phyloP scores from a whole-genome alignment of 2,888 invertebrate genomes.

The Lithosia quadra region DNA sequence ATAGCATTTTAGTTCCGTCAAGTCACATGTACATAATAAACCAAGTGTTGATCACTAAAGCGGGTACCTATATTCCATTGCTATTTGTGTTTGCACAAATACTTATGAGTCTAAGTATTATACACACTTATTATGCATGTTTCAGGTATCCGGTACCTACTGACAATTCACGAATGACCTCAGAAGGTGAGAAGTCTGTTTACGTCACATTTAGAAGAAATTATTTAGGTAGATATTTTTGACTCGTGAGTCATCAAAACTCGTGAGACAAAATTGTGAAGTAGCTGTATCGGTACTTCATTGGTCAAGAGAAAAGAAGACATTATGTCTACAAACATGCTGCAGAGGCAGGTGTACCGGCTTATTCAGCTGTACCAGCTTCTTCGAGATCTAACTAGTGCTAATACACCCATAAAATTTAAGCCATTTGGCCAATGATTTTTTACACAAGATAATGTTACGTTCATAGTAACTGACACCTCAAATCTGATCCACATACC shows the following conservation, averaged over 20 bases:
- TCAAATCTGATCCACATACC: too few species aligned
- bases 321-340: background rate
- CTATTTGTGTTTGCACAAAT: slow-evolving; percentile 7
- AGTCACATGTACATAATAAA: background rate
- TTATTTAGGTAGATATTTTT: too few species aligned
- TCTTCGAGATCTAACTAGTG: too few species aligned
- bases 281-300: too few species aligned
- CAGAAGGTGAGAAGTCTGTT: background rate
- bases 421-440: too few species aligned
- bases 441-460: too few species aligned
- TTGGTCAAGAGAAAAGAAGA: too few species aligned
- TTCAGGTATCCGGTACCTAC: background rate
- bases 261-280: too few species aligned
- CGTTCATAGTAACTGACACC: too few species aligned
- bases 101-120: background rate
- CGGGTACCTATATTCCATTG: background rate
- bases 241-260: background rate
- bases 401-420: too few species aligned
- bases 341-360: fast-evolving
- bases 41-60: background rate
- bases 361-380: too few species aligned
- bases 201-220: background rate
- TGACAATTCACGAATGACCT: background rate
- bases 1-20: background rate
- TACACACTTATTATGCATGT: background rate